Evolutionary conservation across 2,113 vertebrate genomes (phyloP), one percentile per base, ranked within the genome.

Genomic region (Furnarius figulus): DNA sequence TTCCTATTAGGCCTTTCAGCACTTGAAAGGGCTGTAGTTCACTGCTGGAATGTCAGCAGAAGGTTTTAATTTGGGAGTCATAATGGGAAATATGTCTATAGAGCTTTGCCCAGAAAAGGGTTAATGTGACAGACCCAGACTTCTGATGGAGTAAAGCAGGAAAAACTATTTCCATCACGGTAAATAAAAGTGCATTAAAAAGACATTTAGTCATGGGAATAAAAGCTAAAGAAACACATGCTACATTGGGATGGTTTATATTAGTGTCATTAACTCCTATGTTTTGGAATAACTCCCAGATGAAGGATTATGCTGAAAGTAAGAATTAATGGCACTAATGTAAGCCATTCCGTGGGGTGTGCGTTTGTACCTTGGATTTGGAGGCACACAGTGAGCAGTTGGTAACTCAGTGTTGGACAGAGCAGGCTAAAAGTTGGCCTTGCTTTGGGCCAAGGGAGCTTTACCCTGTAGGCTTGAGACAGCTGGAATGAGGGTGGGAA

Each of bases 261-360:
- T 97, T 97, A 97, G 97, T 98, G 96, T 97, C 95, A 96, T 96
- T 98, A 97, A 95, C 93, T 96, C 87, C 91, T 97, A 16, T 97
- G 96, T 98, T 98, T 98, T 98, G 96, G 90, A 98, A 97, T 97
- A 98, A 97, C 95, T 98, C 94, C 97, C 96, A 98, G 96, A 97
- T 98, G 97, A 97, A 98, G 97, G 95, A 97, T 98, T 98, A 97
- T 97, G 86, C 96, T 97, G 93, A 97, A 96, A 97, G 87, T 81
- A 97, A 93, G 92, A 97, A 97, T 97, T 98, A 98, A 98, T 97
- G 95, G 97, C 93, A 96, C 96, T 97, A 97, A 98, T 97, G 93
- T 96, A 98, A 97, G 90, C 94, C 97, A 97, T 93, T 96, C 94
- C 24, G 10, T 74, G 72, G 19, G 91, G 80, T 58, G 76, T 76